A percentile compares a stretch with the other conserved stretches of the same genome.
Conservation (phyloP, 1,140 invertebrate species). For the Chionoecetes opilio region DNA sequence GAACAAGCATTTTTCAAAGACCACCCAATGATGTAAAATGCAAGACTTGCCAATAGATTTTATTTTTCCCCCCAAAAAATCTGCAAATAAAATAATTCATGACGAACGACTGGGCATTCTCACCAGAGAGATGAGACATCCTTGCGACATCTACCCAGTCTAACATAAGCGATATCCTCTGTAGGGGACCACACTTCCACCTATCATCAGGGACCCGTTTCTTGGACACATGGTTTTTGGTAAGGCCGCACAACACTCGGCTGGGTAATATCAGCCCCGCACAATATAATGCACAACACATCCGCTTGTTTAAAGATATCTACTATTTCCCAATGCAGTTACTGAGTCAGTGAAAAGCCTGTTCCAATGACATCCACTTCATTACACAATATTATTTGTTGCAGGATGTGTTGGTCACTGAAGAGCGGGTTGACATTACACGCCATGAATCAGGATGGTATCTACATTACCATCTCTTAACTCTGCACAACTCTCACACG, state of each 20-base stretch:
- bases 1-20: no score
- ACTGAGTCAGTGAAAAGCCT: background rate
- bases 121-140: no score
- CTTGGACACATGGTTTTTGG: background rate
- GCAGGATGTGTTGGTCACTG: background rate
- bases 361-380: background rate
- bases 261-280: background rate
- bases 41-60: background rate
- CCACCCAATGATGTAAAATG: no score
- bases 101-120: background rate
- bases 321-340: constrained; percentile 14
- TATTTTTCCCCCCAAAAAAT: background rate
- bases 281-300: background rate
- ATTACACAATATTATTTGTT: background rate
- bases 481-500: constrained; percentile 8
- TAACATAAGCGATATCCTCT: no score
- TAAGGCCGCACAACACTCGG: background rate
- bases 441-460: constrained; percentile 6
- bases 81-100: constrained; percentile 22
- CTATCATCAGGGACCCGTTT: background rate
- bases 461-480: constrained; percentile 8
- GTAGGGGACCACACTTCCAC: background rate
- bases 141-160: no score
- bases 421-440: background rate
- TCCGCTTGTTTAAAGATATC: background rate